Percentiles rank a stretch among this genome's conserved stretches.
These are phyloP conservation scores for Oreochromis tanganicae DNA, from an alignment of 2,113 vertebrate species.

Conservation along the genomic window DNA sequence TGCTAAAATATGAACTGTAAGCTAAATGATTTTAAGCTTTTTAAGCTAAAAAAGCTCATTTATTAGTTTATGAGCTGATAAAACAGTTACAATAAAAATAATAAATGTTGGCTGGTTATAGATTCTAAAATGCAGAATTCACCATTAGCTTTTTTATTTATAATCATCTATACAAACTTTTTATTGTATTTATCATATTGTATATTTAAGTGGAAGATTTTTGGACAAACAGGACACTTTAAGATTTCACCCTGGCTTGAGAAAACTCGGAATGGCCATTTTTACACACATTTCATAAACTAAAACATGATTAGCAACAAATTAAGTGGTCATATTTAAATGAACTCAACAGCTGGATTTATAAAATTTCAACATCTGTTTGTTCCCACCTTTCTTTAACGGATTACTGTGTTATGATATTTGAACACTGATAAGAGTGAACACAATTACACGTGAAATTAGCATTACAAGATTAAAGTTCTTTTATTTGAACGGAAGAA, in stretches of 20 bases:
- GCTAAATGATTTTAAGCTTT: background rate
- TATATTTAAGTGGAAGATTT: background rate
- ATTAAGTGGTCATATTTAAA: background rate
- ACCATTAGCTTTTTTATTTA: background rate
- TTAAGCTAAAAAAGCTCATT: background rate
- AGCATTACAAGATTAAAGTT: slow-evolving; percentile 20
- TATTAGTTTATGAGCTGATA: accelerated
- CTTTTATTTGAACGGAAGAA: slow-evolving; percentile 47
- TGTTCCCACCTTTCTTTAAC: background rate
- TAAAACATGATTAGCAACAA: background rate
- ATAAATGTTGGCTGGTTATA: accelerated
- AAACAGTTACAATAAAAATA: accelerated
- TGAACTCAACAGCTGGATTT: accelerated
- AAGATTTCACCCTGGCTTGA: background rate
- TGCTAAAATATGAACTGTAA: background rate
- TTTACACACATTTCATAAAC: background rate
- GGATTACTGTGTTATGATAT: background rate
- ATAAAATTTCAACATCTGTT: background rate
- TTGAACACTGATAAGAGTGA: background rate
- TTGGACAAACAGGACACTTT: background rate
- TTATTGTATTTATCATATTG: background rate
- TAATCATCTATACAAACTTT: background rate
- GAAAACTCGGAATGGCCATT: background rate
- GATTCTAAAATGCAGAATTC: background rate
- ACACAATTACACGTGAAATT: background rate